A percentile compares a stretch with the other conserved stretches of the same genome.
Conservation (phyloP, 2,113 vertebrate species). For the Cercocebus atys region DNA sequence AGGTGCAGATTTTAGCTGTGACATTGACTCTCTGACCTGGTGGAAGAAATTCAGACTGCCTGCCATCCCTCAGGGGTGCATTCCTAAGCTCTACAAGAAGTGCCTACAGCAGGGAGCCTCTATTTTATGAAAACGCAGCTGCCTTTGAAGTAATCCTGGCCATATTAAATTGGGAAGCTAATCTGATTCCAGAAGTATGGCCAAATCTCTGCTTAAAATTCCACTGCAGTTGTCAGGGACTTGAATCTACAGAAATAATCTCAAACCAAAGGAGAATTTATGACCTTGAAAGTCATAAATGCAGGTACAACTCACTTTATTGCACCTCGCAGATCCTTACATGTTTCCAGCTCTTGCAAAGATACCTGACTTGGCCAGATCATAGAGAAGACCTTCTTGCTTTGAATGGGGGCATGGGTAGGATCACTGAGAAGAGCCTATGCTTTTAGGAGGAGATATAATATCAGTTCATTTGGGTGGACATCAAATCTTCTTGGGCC, state of each 20-base stretch:
- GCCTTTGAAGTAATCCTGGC: conserved; percentile 80
- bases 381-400: conserved; percentile 16
- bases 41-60: background rate
- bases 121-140: conserved; percentile 82
- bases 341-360: background rate
- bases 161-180: conserved; percentile 81
- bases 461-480: background rate
- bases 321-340: background rate
- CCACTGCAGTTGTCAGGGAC: conserved; percentile 75
- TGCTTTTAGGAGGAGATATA: background rate
- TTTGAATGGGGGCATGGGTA: background rate
- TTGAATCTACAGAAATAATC: conserved; percentile 78
- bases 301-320: background rate
- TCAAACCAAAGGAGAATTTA: conserved; percentile 77
- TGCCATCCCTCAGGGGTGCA: background rate
- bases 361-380: conserved; percentile 33
- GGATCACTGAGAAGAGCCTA: background rate
- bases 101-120: conserved; percentile 72
- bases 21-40: background rate
- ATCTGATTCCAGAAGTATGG: conserved; percentile 82
- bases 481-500: background rate
- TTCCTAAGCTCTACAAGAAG: conserved; percentile 61
- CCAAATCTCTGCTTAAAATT: conserved; percentile 83
- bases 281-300: conserved; percentile 67
- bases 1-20: background rate